Evolutionary conservation across 2,888 invertebrate genomes (phyloP), one percentile per base, ranked within the genome.

Genomic region (Habrosyne pyritoides): DNA sequence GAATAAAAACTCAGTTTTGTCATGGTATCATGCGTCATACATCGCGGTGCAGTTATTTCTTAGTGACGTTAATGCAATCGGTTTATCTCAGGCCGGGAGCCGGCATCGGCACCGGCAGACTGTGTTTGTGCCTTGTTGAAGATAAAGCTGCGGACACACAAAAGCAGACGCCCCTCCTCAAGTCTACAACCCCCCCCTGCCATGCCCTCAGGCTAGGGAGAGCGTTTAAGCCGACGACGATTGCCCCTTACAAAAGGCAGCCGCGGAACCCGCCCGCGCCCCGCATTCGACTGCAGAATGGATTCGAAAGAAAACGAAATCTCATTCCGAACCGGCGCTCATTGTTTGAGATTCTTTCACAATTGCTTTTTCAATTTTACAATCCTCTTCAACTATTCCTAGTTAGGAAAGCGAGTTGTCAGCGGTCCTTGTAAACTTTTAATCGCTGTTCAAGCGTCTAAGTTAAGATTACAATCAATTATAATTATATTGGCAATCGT

Each of bases 241-340:
- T 87, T 87, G 87, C 85, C 85, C 76, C 84, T 82, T 77, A 84
- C 86, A 87, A 88, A 86, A 86, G 84, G 79, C 81, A 71, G 69
- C 71, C 71, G 68, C 63, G 64, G 61, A 60, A 56, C 64, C 71
- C 64, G 58, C 74, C 69, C 66, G 67, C 72, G 66, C 70, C 72
- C 73, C 75, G 69, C 68, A 69, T 79, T 79, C 77, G 75, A 77
- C 79, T 79, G 77, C 77, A 76, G 77, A 82, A 81, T 75, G 70
- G 77, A 80, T 80, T 79, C 79, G 77, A 85, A 87, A 85, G 88
- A 86, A 89, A 86, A 85, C 84, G 77, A 81, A 83, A 87, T 87
- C 82, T 84, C 83, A 85, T 87, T 88, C 77, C 83, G 72, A 71
- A 72, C 73, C 71, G 67, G 69, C 73, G 77, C 69, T 81, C 83